These are phyloP conservation scores for Leptogaster cylindrica DNA, from an alignment of 2,888 invertebrate genomes.

Conservation along the genomic window DNA sequence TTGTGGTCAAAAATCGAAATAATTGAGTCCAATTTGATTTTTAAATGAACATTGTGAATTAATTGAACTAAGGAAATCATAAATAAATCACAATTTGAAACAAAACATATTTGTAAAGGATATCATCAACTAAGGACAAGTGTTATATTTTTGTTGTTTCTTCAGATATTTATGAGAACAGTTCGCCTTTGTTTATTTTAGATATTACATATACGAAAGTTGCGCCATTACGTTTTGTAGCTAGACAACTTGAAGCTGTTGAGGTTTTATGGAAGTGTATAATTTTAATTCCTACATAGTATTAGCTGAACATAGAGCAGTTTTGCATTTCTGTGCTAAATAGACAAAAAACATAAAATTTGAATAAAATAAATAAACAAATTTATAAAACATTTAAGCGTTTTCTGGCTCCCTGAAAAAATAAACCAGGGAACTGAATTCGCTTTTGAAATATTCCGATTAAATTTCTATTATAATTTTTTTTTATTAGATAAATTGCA, in stretches of 20 bases:
- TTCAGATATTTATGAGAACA: slow-evolving; percentile 24
- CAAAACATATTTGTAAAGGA: slow-evolving; percentile 3
- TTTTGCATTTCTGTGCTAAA: no score
- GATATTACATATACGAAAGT: slow-evolving; percentile 16
- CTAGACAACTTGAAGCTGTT: slow-evolving; percentile 29
- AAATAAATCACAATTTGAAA: not conserved
- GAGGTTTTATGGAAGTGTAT: slow-evolving; percentile 10
- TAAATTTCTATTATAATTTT: slow-evolving; percentile 7
- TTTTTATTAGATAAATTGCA: slow-evolving; percentile 22
- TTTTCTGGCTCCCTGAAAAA: no score
- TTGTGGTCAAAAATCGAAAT: no score
- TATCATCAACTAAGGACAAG: slow-evolving; percentile 16
- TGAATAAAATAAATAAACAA: no score
- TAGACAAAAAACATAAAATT: no score
- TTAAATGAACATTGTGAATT: no score
- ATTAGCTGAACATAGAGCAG: slow-evolving; percentile 18
- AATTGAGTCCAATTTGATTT: no score
- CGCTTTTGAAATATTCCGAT: not conserved
- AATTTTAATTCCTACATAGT: slow-evolving; percentile 31
- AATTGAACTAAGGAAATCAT: no score
- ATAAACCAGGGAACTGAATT: no score
- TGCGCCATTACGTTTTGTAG: slow-evolving; percentile 20
- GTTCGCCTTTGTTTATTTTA: slow-evolving; percentile 25
- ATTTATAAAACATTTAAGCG: no score
- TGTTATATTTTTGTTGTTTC: slow-evolving; percentile 36